A percentile compares a stretch with the other conserved stretches of the same genome.
Conservation (phyloP, 2,113 vertebrate species). For the Falcunculus frontatus region DNA sequence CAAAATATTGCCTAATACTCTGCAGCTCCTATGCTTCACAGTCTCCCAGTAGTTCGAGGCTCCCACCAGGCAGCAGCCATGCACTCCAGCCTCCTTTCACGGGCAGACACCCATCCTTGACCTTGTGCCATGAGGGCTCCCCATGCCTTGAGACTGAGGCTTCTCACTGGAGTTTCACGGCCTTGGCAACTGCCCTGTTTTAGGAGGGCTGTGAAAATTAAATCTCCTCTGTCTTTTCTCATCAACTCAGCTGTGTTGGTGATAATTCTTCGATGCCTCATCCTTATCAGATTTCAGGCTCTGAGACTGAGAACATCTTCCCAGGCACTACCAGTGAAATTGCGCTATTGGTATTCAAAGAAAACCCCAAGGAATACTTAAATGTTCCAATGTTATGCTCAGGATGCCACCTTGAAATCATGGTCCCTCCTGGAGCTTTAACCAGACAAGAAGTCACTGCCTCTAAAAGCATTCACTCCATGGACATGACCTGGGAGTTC, state of each 20-base stretch:
- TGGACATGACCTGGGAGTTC: neutral
- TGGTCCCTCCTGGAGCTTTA: neutral
- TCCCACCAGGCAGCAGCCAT: neutral
- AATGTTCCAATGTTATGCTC: neutral
- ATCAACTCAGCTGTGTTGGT: neutral
- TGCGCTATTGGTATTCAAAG: neutral
- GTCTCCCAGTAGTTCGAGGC: neutral
- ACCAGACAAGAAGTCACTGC: neutral
- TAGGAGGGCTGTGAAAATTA: neutral
- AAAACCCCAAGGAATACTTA: neutral
- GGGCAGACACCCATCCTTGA: rapidly evolving
- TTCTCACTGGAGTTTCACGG: rapidly evolving
- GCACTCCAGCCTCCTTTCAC: neutral
- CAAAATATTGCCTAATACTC: neutral
- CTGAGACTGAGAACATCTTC: neutral
- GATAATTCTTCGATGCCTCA: rapidly evolving
- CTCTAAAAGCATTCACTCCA: neutral
- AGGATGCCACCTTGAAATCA: neutral
- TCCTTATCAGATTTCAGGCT: neutral
- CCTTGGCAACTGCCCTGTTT: neutral
- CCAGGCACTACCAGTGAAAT: neutral
- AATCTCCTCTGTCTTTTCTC: neutral
- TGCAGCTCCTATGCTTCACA: neutral
- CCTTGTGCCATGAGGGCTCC: neutral
- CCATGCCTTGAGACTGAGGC: neutral